Evolutionary conservation across 2,113 vertebrate species (phyloP).

Genomic region (Catharus bicknelli): DNA sequence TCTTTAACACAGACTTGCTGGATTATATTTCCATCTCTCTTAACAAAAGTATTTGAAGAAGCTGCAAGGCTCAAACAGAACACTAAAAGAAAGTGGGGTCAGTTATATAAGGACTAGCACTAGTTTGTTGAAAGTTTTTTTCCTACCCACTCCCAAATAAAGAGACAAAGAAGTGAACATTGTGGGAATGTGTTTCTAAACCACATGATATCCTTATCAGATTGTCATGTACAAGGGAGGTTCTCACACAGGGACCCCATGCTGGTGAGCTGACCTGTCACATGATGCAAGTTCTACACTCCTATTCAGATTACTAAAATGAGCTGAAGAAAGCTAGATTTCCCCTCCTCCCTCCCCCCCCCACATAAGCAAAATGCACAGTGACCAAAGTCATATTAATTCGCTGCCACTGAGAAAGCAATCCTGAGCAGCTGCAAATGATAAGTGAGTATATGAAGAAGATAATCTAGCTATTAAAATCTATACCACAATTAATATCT

Average conservation of each 20-base stretch:
- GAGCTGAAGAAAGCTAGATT: constrained; percentile 23
- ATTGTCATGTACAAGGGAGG: constrained; percentile 65
- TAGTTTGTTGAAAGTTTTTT: constrained; percentile 14
- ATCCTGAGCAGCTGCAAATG: constrained; percentile 11
- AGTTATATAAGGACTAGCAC: constrained; percentile 7
- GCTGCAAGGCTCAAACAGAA: constrained; percentile 25
- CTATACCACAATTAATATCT: neutral
- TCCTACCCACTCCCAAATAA: constrained; percentile 35
- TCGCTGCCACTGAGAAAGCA: neutral
- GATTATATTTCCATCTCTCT: constrained; percentile 54
- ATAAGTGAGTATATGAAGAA: neutral
- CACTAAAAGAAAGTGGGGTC: constrained; percentile 10
- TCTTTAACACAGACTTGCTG: constrained; percentile 37
- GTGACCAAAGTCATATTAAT: neutral
- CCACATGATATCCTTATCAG: constrained; percentile 70
- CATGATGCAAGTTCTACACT: constrained; percentile 40
- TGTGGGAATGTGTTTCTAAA: constrained; percentile 62
- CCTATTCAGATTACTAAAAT: constrained; percentile 53
- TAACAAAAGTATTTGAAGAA: constrained; percentile 43
- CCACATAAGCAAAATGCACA: neutral
- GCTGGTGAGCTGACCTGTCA: constrained; percentile 53
- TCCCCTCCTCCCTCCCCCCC: neutral
- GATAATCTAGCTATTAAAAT: constrained; percentile 20
- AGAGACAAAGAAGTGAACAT: constrained; percentile 59
- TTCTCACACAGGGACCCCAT: constrained; percentile 65